Percentiles rank a stretch among this genome's conserved stretches.
Conservation (phyloP, 2,797 vertebrate species). For the Acrossocheilus wenchowensis region DNA sequence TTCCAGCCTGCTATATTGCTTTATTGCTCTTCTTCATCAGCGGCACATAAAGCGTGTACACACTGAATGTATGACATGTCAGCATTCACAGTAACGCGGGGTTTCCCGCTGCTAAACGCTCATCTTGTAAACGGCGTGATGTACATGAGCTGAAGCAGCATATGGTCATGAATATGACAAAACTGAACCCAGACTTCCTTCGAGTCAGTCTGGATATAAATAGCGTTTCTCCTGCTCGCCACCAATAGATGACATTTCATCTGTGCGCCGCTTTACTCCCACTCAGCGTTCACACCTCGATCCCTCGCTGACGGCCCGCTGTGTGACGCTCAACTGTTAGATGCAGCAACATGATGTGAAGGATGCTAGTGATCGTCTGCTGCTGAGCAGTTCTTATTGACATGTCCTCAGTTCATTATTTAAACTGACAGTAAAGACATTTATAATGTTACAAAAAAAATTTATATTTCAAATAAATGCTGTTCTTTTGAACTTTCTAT, state of each 20-base stretch:
- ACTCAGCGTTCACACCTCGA: slow-evolving; percentile 38
- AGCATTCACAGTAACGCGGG: background rate
- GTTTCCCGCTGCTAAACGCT: background rate
- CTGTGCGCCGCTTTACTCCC: slow-evolving; percentile 25
- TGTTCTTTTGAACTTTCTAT: background rate
- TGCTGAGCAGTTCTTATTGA: too few species aligned
- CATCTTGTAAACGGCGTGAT: too few species aligned
- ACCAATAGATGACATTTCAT: slow-evolving; percentile 42
- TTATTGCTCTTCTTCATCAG: background rate
- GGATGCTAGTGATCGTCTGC: background rate
- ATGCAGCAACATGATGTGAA: background rate
- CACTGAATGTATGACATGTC: background rate
- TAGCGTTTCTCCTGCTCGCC: background rate
- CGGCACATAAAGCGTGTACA: background rate
- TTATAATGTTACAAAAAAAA: too few species aligned
- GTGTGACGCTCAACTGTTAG: background rate
- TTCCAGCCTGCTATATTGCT: background rate
- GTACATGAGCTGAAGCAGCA: background rate
- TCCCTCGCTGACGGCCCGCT: background rate
- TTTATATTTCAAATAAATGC: background rate
- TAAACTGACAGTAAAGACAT: too few species aligned
- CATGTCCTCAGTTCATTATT: too few species aligned
- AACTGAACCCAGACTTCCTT: background rate
- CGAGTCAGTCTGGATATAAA: slow-evolving; percentile 24
- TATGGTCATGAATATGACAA: background rate